Percentiles rank a stretch among this genome's conserved stretches.
These are phyloP conservation scores for Apamea crenata DNA, from an alignment of 2,888 invertebrate genomes.

Conservation along the genomic window DNA sequence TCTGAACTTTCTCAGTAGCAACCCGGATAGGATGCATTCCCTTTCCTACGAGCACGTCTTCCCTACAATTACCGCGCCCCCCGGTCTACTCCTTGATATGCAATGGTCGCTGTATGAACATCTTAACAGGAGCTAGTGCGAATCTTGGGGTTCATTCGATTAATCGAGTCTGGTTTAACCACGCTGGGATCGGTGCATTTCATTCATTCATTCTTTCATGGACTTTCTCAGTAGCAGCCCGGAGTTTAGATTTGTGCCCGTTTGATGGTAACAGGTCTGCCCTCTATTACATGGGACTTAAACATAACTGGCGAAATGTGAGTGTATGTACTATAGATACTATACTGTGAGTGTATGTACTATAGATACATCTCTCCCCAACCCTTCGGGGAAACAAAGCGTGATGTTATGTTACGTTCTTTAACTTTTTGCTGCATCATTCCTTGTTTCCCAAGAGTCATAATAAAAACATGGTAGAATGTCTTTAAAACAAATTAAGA, in stretches of 20 bases:
- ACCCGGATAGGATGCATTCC: too few relatives aligned
- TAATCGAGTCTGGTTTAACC: too few relatives aligned
- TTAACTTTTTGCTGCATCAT: constrained; percentile 1
- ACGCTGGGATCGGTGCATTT: too few relatives aligned
- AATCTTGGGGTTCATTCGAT: too few relatives aligned
- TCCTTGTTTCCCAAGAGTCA: neutral
- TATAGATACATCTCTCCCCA: neutral
- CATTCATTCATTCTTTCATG: too few relatives aligned
- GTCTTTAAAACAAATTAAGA: neutral
- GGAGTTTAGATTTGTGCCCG: too few relatives aligned
- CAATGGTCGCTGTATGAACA: too few relatives aligned
- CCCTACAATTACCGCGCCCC: too few relatives aligned
- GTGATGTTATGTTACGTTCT: neutral
- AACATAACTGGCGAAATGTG: neutral
- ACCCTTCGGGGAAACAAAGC: neutral
- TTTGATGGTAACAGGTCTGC: neutral
- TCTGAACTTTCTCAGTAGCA: neutral
- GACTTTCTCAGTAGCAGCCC: neutral
- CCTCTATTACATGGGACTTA: neutral
- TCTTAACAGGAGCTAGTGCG: too few relatives aligned
- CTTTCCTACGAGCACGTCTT: too few relatives aligned
- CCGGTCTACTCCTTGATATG: too few relatives aligned
- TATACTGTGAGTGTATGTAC: too few relatives aligned
- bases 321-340: neutral
- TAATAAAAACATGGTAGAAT: neutral